Base-by-base conservation (phyloP, 1,140 invertebrate genomes). In the Sitobion miscanthi region DNA sequence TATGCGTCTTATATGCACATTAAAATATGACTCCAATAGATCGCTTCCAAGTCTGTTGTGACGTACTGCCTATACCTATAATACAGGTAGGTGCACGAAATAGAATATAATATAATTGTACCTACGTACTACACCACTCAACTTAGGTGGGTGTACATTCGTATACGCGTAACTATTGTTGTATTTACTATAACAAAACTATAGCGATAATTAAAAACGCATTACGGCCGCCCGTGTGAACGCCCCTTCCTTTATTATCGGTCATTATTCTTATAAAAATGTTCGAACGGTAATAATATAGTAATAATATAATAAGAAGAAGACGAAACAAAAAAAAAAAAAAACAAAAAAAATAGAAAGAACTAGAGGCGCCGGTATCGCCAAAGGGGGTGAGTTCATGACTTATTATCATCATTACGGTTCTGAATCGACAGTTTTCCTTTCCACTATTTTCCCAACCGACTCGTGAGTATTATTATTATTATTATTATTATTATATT, bases 231-330 rank as follows among this genome's bases (percentile, higher is more conserved):
- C 25, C 49, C 91, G 91, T 93, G 91, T 86, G 82, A 85, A 86
- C 91, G 82, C 91, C 91, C 91, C 82, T 93, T 93, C 77, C 91
- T 93, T 93, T 93, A 93, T 93, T 93, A 93, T 93, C 91, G 91
- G 91, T 93, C 91, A 93, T 93, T 93, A 93, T 93, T 93, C 82
- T 82, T 86, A 62, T 93, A 93, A 86, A 93, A 93, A 93, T 57
- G n/a, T 93, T 83, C 91, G 77, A 93, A 93, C 25, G 82, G 91
- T 85, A 86, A 93, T 93, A 93, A 93, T 92, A 85, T 92, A 85
- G 54, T 92, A 92, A 91, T 77, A 82, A 91, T 21, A 42, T 42
- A 57, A 90, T 38, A 62, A 23, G 23, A 82, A 89, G 17, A 69
- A 77, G 62, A 77, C 17, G 62, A 77, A 69, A 69, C 62, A 69